phyloP scores from a whole-genome alignment of 1,140 invertebrate genomes.

The Drosophila mauritiana region DNA sequence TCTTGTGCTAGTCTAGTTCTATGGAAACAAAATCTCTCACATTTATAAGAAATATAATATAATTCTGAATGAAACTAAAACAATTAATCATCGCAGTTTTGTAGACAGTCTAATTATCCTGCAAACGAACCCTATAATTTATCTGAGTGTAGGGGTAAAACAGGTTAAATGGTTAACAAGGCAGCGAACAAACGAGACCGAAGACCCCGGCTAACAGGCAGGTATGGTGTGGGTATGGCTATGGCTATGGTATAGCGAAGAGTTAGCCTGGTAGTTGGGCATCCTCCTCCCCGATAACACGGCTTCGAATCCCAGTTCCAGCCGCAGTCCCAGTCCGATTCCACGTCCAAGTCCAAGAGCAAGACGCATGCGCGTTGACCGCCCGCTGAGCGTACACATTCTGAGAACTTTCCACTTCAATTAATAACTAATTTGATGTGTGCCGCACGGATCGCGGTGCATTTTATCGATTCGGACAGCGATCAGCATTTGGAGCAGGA shows the following conservation, averaged over 20 bases:
- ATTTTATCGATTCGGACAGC: slow-evolving; percentile 81
- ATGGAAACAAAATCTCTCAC: too few species aligned
- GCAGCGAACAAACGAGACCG: slow-evolving; percentile 53
- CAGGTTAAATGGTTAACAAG: slow-evolving; percentile 76
- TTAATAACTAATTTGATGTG: slow-evolving; percentile 83
- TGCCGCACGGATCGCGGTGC: slow-evolving; percentile 77
- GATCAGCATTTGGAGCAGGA: slow-evolving; percentile 73
- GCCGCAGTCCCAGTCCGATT: not conserved
- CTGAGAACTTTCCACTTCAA: slow-evolving; percentile 82
- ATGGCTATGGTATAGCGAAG: not conserved
- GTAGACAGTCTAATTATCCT: not conserved
- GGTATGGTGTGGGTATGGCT: slow-evolving; percentile 33
- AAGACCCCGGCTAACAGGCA: slow-evolving; percentile 39
- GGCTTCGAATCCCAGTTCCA: slow-evolving; percentile 6
- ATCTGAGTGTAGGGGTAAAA: slow-evolving; percentile 31
- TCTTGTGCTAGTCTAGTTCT: too few species aligned
- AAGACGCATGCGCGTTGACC: slow-evolving; percentile 77
- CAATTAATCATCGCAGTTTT: not conserved
- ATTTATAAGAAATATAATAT: too few species aligned
- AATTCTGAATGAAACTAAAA: not conserved
- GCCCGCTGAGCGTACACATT: slow-evolving; percentile 78
- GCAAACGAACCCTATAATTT: not conserved
- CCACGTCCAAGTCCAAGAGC: slow-evolving; percentile 23
- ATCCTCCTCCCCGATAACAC: slow-evolving; percentile 36
- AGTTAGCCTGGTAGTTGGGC: slow-evolving; percentile 22